Percentiles rank a stretch among this genome's conserved stretches.
Evolutionary conservation across 2,797 vertebrate genomes (phyloP).

Genomic region (Furcifer pardalis): DNA sequence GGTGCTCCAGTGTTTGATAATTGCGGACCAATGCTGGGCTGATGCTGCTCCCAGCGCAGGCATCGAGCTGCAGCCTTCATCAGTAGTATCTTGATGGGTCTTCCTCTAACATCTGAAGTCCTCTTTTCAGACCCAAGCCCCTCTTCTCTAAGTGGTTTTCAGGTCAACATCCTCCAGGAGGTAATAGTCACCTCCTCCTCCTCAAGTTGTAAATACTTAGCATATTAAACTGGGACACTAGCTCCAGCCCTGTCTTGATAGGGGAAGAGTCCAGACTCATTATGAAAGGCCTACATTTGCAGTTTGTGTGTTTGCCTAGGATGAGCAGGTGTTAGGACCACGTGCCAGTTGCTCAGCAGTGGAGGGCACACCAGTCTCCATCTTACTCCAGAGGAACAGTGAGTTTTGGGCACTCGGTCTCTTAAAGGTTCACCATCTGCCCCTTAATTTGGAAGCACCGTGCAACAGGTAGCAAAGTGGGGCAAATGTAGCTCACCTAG

Average conservation of each 20-base stretch:
- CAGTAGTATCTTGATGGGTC: not conserved
- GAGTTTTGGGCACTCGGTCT: no score
- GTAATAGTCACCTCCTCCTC: fast-evolving
- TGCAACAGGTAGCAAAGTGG: not conserved
- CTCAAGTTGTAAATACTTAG: not conserved
- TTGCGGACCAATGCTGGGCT: not conserved
- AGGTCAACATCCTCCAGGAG: not conserved
- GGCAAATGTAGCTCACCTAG: not conserved
- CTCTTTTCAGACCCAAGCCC: not conserved
- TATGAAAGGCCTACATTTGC: no score
- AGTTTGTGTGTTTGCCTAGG: no score
- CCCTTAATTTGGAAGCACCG: constrained; percentile 1
- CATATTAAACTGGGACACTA: not conserved
- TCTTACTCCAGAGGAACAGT: no score
- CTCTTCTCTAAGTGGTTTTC: not conserved
- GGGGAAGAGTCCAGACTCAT: no score
- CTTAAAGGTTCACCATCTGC: no score
- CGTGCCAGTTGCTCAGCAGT: not conserved
- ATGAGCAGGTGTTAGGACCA: not conserved
- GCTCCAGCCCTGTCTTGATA: not conserved
- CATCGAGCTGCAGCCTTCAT: constrained; percentile 9
- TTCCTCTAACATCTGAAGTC: not conserved
- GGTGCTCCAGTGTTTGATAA: constrained; percentile 62
- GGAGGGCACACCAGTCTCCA: not conserved
- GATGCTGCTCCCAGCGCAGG: constrained; percentile 20